Base-by-base conservation (phyloP, 2,888 invertebrate species). In the Acanthoscelides obtectus region DNA sequence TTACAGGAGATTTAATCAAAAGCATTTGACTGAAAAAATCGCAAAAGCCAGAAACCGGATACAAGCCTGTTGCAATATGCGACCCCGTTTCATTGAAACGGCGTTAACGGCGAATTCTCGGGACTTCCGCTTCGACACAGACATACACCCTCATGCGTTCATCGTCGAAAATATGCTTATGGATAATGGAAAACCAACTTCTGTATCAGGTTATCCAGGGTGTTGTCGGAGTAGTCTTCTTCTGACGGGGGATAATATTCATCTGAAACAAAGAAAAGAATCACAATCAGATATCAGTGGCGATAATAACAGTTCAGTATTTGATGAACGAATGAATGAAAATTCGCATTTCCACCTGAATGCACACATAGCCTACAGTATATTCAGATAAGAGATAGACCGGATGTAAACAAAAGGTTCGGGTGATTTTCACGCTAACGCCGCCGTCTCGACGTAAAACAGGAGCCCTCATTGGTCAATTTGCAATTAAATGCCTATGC, bases 141-240 rank as follows among this genome's bases (percentile, higher is more conserved):
- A 45, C 17, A 45, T 45, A 45, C 45, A 45, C 45, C 45, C 45
- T 12, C 1, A 45, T 12, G 3, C 5, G 17, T 45, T 17, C 6
- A 12, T 4, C 45, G n/a, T n/a, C n/a, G n/a, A n/a, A 45, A 45
- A 3, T 12, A 12, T 45, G 17, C 45, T 45, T 45, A 45, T 45
- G 45, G 45, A 25, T 25, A 12, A 69, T 66, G 20, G 67, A 70
- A 73, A 72, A 81, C 92, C 90, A 86, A 92, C 92, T 92, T 92
- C 85, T 91, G 91, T 75, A 92, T 86, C 78, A 91, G 81, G 81
- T 90, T 89, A 78, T 92, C 91, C 77, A 90, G 86, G 12, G 90
- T 89, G 79, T 91, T 91, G 77, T 91, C 91, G 67, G 88, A 88
- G 83, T 92, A 92, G 81, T 92, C 92, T 21, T 90, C 89, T 74